Percentiles rank a stretch among this genome's conserved stretches.
These are phyloP conservation scores for Crossaster papposus DNA, from an alignment of 53 echinoderm and acorn worm genomes.

Conservation along the genomic window DNA sequence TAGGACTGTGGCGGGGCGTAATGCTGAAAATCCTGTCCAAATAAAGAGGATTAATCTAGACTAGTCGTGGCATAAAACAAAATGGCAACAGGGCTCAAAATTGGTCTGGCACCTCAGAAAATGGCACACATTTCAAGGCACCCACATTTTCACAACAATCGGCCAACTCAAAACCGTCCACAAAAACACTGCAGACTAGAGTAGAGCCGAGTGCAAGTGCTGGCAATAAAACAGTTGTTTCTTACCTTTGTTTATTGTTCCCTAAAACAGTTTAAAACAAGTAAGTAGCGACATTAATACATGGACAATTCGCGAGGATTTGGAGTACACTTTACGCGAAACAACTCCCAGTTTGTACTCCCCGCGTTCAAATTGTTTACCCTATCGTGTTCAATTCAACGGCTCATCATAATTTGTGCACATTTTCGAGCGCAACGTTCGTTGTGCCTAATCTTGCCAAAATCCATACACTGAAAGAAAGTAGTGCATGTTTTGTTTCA, in stretches of 20 bases:
- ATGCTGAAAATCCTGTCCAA: no score
- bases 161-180: neutral
- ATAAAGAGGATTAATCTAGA: no score
- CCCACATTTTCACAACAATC: neutral
- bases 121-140: neutral
- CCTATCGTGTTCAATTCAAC: conserved; percentile 55
- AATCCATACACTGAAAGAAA: conserved; percentile 24
- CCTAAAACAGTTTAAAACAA: neutral
- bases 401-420: neutral
- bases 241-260: conserved; percentile 44
- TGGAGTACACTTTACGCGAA: conserved; percentile 2
- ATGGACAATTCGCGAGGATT: neutral
- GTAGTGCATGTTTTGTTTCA: neutral
- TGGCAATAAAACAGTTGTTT: neutral
- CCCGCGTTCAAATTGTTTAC: conserved; percentile 60
- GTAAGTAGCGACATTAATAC: conserved; percentile 10
- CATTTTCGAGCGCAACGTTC: neutral
- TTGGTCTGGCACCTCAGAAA: neutral
- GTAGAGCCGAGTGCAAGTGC: neutral
- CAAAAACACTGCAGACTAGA: neutral
- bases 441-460: neutral
- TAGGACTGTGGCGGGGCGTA: no score
- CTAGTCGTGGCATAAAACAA: no score
- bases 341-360: conserved; percentile 52
- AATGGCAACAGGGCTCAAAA: neutral